A percentile compares a stretch with the other conserved stretches of the same genome.
Evolutionary conservation across 2,113 vertebrate genomes (phyloP).

Genomic region (Rhabdornis inornatus): DNA sequence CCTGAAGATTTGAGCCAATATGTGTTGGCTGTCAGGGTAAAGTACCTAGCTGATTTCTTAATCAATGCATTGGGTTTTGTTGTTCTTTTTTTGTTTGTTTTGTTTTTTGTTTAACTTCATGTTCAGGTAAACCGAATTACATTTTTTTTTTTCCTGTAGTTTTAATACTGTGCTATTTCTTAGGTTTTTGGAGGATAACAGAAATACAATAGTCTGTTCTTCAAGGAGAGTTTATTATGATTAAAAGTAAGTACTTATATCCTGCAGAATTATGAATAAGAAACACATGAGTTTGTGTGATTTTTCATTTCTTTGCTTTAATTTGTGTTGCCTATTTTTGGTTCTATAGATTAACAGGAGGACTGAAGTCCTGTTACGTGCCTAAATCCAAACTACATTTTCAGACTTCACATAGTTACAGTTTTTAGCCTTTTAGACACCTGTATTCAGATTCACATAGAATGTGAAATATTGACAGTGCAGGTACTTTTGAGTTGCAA

Average conservation of each 20-base stretch:
- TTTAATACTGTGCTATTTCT: neutral
- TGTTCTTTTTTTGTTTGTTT: too few species aligned
- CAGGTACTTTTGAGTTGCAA: neutral
- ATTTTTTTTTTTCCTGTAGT: neutral
- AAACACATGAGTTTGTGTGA: fast-evolving
- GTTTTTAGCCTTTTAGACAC: neutral
- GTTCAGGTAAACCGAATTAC: neutral
- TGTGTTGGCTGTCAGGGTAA: neutral
- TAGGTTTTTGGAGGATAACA: neutral
- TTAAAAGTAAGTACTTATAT: neutral
- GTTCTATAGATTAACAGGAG: neutral
- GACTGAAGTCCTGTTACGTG: neutral
- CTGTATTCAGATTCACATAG: neutral
- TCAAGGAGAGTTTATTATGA: neutral
- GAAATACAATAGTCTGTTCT: neutral
- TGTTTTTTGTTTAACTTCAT: neutral
- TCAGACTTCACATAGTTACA: neutral
- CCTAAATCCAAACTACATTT: neutral
- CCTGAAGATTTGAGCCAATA: neutral
- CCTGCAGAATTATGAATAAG: neutral
- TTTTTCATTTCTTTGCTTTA: neutral
- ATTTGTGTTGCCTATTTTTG: neutral
- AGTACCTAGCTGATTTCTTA: neutral
- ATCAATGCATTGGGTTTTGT: fast-evolving
- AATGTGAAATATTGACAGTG: neutral